Evolutionary conservation across 2,888 invertebrate species (phyloP), one percentile per base, ranked within the genome.

Genomic region (Cryptocephalus moraei): DNA sequence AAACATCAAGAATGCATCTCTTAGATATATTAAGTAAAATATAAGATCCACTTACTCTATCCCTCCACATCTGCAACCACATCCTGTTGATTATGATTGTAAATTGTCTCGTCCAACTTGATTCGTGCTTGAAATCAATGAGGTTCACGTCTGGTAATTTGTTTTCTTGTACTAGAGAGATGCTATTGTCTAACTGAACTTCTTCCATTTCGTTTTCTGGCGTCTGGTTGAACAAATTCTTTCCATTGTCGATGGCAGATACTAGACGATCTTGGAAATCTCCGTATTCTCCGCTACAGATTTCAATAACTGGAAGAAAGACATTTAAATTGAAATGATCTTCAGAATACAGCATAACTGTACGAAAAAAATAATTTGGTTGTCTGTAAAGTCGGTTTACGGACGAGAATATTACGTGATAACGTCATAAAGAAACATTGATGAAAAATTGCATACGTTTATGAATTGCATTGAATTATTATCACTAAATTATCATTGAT

Each of bases 261-360:
- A 85, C 79, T 83, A 90, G 83, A 58, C 71, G 73, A 13, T 86
- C 82, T 2, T 80, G 74, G 57, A 78, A 80, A 10, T 78, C 75
- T 0, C 90, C 90, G 60, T 90, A 90, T 69, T 90, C 90, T 0
- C 83, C 84, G 48, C 84, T 81, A 2, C 86, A 83, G 8, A 88
- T 82, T 73, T 90, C 90, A 53, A 90, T 83, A 47, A 88, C 88
- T 87, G 63, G 4, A 72, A 69, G 53, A 44, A 0, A 42, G 22
- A 22, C 22, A n/a, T n/a, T n/a, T n/a, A n/a, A n/a, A n/a, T n/a
- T n/a, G n/a, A n/a, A n/a, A n/a, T n/a, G n/a, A n/a, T n/a, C n/a
- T n/a, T n/a, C n/a, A 22, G 22, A 22, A 2, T 22, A 22, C 22
- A 22, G 2, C 22, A 22, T 22, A 22, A 22, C 22, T n/a, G n/a